Conservation (phyloP, 2,113 vertebrate genomes). For the Nerophis lumbriciformis region DNA sequence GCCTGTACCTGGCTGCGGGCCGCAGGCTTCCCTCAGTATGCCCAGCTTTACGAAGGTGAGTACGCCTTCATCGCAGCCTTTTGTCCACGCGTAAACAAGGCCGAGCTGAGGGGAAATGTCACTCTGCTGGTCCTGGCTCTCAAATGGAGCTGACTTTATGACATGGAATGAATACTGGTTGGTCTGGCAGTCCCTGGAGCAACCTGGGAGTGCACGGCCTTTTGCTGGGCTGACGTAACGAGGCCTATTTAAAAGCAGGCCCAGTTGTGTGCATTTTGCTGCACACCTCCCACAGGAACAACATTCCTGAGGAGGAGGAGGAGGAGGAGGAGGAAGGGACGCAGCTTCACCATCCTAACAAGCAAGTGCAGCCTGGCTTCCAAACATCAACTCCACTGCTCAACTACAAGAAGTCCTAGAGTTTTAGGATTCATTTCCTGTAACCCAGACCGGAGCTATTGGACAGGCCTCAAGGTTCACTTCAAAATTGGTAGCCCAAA, state of each 20-base stretch:
- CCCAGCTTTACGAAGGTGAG: slow-evolving; percentile 86
- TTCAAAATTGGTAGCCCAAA: too few species aligned
- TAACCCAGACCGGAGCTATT: too few species aligned
- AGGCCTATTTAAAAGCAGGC: slow-evolving; percentile 2
- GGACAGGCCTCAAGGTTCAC: too few species aligned
- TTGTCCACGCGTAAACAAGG: neutral
- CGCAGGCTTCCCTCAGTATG: slow-evolving; percentile 84
- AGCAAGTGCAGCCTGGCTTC: slow-evolving; percentile 5
- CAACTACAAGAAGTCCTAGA: slow-evolving; percentile 7
- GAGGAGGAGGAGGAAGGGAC: neutral
- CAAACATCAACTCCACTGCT: slow-evolving; percentile 20
- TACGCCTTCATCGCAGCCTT: neutral
- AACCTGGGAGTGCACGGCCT: neutral
- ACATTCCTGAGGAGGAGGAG: slow-evolving; percentile 23
- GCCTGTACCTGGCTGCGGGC: slow-evolving; percentile 84
- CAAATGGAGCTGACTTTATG: neutral
- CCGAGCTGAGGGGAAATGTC: neutral
- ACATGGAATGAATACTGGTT: neutral
- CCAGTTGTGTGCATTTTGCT: slow-evolving; percentile 12
- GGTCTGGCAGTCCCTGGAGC: neutral
- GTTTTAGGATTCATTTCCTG: slow-evolving; percentile 18
- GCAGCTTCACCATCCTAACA: slow-evolving; percentile 4
- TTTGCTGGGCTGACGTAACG: neutral
- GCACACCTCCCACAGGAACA: slow-evolving; percentile 13
- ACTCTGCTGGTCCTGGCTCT: neutral